Base-by-base conservation (phyloP, 2,888 invertebrate species). In the Acleris literana region DNA sequence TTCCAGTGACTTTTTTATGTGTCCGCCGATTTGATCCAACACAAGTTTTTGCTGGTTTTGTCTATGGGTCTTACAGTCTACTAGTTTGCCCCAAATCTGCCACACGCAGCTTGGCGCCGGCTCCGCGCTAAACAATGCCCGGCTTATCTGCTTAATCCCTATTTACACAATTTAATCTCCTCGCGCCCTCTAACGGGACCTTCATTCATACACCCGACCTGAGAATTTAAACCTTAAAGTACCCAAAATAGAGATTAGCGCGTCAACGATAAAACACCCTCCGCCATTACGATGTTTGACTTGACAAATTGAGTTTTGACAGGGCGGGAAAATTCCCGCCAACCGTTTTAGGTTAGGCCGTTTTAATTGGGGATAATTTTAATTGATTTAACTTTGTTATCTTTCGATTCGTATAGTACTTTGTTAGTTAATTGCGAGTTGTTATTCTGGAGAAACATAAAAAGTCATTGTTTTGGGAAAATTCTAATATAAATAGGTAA, bases 221-320 rank as follows among this genome's bases (percentile, higher is more conserved):
- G 65, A 60, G 72, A 89, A 78, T 85, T 78, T 80, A 78, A 82
- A 78, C 86, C 84, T 81, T 90, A 87, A 70, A 59, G 55, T 71
- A 71, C 71, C 39, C 70, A 56, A 68, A 73, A 80, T 86, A 88
- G 76, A 76, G 79, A 74, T 75, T 78, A 77, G 65, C 70, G 71
- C 68, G 67, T 73, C 73, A 73, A 74, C 73, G 74, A 74, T 76
- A 76, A 76, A 74, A 77, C 83, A 79, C 84, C 88, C 87, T 79
- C 76, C 76, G 79, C 85, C 82, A 88, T 87, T 86, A 84, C 80
- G 81, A 80, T 90, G 86, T 90, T 91, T 92, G 88, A 85, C 80
- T 88, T 88, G 87, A 90, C 90, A 92, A 92, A 92, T 92, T 92
- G 88, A 87, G 88, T 92, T 92, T 89, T 90, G 91, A 91, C 91